A percentile compares a stretch with the other conserved stretches of the same genome.
phyloP scores from a whole-genome alignment of 64 coral and sea anemone genomes.

The Hydrozoanthus tunicans region DNA sequence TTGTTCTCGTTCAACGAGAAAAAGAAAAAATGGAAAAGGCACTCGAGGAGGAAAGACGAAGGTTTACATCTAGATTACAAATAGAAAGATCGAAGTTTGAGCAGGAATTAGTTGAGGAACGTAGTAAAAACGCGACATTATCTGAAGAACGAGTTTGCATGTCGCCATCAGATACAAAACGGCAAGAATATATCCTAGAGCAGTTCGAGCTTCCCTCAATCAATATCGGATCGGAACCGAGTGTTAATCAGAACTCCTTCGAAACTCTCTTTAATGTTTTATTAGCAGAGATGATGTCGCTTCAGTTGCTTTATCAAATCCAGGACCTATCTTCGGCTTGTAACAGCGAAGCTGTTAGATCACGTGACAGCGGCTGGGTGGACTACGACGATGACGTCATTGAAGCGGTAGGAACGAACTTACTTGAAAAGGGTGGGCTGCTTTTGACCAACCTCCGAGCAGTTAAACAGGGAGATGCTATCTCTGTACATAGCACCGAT shows the following conservation, averaged over 20 bases:
- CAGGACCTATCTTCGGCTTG: slow-evolving; percentile 86
- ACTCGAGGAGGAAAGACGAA: slow-evolving; percentile 60
- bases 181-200: background rate
- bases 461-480: slow-evolving; percentile 63
- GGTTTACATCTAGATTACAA: slow-evolving; percentile 1
- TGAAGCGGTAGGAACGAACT: slow-evolving; percentile 70
- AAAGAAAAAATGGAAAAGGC: slow-evolving; percentile 69
- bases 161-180: background rate
- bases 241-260: slow-evolving; percentile 13
- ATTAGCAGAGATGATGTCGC: slow-evolving; percentile 92
- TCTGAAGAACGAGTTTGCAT: background rate
- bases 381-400: slow-evolving; percentile 88
- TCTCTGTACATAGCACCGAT: slow-evolving; percentile 73
- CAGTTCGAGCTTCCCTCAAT: slow-evolving; percentile 18
- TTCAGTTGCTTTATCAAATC: slow-evolving; percentile 91
- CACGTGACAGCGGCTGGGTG: slow-evolving; percentile 87
- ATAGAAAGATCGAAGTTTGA: slow-evolving; percentile 69
- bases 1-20: slow-evolving; percentile 65
- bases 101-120: slow-evolving; percentile 59
- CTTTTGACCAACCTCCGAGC: slow-evolving; percentile 76
- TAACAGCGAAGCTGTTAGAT: slow-evolving; percentile 39
- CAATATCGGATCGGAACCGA: slow-evolving; percentile 38
- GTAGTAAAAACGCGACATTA: background rate
- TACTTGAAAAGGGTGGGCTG: slow-evolving; percentile 88
- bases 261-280: slow-evolving; percentile 90